phyloP scores from a whole-genome alignment of 2,888 invertebrate species.

The Cataglyphis altisquamis region DNA sequence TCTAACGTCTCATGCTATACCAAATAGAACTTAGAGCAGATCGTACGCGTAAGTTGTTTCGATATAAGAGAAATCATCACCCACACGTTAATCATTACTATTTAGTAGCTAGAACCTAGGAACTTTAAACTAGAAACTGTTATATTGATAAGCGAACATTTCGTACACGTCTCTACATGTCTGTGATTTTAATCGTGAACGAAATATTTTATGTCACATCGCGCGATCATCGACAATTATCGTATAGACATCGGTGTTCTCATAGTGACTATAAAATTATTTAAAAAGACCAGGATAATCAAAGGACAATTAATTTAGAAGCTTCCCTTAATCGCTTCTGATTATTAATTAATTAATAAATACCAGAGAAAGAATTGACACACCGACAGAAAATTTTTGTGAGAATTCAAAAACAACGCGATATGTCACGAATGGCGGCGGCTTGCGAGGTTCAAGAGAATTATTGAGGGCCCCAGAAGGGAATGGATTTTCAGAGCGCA shows the following conservation, averaged over 20 bases:
- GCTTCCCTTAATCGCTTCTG: not conserved
- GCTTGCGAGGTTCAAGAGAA: slow-evolving; percentile 74
- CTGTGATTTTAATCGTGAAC: slow-evolving; percentile 43
- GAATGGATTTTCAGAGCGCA: slow-evolving; percentile 99
- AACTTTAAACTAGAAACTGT: slow-evolving; percentile 1
- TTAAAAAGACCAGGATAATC: not conserved
- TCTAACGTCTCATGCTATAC: slow-evolving; percentile 24
- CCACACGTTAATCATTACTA: slow-evolving; percentile 37
- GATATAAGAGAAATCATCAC: slow-evolving; percentile 8
- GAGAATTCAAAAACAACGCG: slow-evolving; percentile 57
- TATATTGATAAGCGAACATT: slow-evolving; percentile 16
- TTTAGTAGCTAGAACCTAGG: slow-evolving; percentile 30
- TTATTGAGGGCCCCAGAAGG: slow-evolving; percentile 75
- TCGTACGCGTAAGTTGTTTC: slow-evolving; percentile 29
- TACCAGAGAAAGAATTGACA: slow-evolving; percentile 1
- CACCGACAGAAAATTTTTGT: slow-evolving; percentile 36
- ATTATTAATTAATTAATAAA: slow-evolving; percentile 3
- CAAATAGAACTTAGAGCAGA: slow-evolving; percentile 42
- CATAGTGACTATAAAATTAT: slow-evolving; percentile 19
- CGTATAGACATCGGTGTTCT: not conserved
- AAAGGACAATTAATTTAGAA: not conserved
- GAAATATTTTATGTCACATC: not conserved
- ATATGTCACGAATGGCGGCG: slow-evolving; percentile 74
- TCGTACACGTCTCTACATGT: slow-evolving; percentile 9
- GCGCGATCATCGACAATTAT: not conserved